These are phyloP conservation scores for Onthophagus sagittarius DNA, from an alignment of 2,888 invertebrate species.

Conservation along the genomic window DNA sequence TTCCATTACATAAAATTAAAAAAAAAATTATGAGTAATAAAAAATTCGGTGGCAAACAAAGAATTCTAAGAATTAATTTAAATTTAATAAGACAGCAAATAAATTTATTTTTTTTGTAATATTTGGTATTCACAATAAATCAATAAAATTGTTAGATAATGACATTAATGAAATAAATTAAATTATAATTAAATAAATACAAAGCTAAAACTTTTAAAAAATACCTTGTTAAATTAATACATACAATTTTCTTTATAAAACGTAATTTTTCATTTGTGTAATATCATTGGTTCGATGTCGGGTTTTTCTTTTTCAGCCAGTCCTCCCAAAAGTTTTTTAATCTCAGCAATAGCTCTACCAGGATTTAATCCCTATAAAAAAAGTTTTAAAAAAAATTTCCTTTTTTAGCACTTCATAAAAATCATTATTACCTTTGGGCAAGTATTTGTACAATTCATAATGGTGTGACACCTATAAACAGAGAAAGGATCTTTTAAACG, in stretches of 20 bases:
- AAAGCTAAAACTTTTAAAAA: not conserved
- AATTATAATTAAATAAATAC: not conserved
- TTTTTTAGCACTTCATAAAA: not conserved
- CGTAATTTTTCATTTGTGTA: slow-evolving; percentile 12
- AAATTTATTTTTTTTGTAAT: not conserved
- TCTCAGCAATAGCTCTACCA: slow-evolving; percentile 90
- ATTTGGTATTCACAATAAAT: not conserved
- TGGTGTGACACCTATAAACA: slow-evolving; percentile 94
- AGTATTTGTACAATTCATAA: slow-evolving; percentile 95
- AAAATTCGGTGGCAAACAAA: not conserved
- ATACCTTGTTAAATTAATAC: not conserved
- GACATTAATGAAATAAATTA: not conserved
- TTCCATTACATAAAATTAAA: not conserved
- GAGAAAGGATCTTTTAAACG: slow-evolving; percentile 88
- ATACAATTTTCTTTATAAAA: not conserved
- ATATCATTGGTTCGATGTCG: slow-evolving; percentile 58
- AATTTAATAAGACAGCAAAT: too few relatives aligned
- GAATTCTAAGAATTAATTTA: too few relatives aligned
- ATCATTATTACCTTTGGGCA: slow-evolving; percentile 61
- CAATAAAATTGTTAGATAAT: not conserved
- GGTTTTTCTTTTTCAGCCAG: slow-evolving; percentile 75
- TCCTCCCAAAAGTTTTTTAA: slow-evolving; percentile 80
- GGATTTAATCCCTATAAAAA: slow-evolving; percentile 80
- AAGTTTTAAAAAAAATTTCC: slow-evolving; percentile 29
- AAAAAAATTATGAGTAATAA: not conserved